Percentiles rank a stretch among this genome's conserved stretches.
phyloP scores from a whole-genome alignment of 2,888 invertebrate species.

The Chouioia cunea region DNA sequence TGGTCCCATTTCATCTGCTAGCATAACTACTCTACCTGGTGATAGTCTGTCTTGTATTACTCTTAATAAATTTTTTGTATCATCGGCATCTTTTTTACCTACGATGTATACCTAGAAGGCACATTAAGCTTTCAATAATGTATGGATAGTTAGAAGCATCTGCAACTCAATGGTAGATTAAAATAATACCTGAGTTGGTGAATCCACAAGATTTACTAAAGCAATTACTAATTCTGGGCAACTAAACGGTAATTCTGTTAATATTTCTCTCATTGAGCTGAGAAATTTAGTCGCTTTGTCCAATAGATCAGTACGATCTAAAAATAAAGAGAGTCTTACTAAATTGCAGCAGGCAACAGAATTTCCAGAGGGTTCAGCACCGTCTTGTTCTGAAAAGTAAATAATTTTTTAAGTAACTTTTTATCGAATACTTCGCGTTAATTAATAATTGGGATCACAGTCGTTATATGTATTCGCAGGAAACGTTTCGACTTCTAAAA shows the following conservation, averaged over 20 bases:
- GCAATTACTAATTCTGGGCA: slow-evolving; percentile 84
- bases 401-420: no score
- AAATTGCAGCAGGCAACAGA: slow-evolving; percentile 89
- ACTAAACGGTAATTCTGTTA: slow-evolving; percentile 77
- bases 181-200: slow-evolving; percentile 78
- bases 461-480: no score
- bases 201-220: slow-evolving; percentile 77
- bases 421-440: no score
- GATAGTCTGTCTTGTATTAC: slow-evolving; percentile 76
- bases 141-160: not conserved
- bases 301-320: slow-evolving; percentile 72
- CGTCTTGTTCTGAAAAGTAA: slow-evolving; percentile 83
- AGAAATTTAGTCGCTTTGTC: slow-evolving; percentile 74
- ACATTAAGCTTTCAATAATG: slow-evolving; percentile 14
- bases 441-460: no score
- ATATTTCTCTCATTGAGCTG: slow-evolving; percentile 73
- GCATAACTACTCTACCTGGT: slow-evolving; percentile 78
- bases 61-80: slow-evolving; percentile 77
- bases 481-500: no score
- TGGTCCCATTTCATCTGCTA: slow-evolving; percentile 73
- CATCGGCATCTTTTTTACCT: slow-evolving; percentile 75
- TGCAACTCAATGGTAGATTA: not conserved
- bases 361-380: slow-evolving; percentile 94
- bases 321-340: slow-evolving; percentile 79
- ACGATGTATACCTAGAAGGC: slow-evolving; percentile 75